These are phyloP conservation scores for Mergus octosetaceus DNA, from an alignment of 2,797 vertebrate genomes.

Conservation along the genomic window DNA sequence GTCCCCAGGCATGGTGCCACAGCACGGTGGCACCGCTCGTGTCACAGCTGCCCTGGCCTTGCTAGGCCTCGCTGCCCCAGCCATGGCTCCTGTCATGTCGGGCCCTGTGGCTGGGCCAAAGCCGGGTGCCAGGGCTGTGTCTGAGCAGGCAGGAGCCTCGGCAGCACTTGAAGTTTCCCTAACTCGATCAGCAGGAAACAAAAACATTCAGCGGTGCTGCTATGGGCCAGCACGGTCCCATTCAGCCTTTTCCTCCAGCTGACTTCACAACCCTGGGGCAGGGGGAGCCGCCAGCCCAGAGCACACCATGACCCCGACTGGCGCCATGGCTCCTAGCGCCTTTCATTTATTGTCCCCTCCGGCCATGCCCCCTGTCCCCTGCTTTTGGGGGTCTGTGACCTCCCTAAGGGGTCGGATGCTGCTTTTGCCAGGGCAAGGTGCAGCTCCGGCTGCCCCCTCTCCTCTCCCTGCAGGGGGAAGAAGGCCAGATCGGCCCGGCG, in stretches of 20 bases:
- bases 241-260: neutral
- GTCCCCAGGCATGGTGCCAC: neutral
- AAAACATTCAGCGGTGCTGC: rapidly evolving
- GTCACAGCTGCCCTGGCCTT: neutral
- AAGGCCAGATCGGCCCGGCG: constrained; percentile 21
- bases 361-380: neutral
- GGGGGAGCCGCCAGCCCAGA: rapidly evolving
- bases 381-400: neutral
- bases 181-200: neutral
- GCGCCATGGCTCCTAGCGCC: neutral
- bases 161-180: neutral
- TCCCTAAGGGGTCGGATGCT: neutral
- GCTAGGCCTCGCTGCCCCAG: rapidly evolving
- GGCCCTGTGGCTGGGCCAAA: neutral
- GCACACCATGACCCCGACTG: rapidly evolving
- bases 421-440: neutral
- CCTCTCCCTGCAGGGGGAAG: constrained; percentile 46
- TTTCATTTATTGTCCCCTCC: neutral
- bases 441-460: neutral
- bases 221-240: neutral
- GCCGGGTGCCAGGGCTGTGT: rapidly evolving
- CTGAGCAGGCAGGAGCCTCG: neutral
- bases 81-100: too few relatives aligned
- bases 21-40: neutral
- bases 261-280: neutral